These are phyloP conservation scores for Listronotus oregonensis DNA, from an alignment of 1,140 invertebrate genomes.

Conservation along the genomic window DNA sequence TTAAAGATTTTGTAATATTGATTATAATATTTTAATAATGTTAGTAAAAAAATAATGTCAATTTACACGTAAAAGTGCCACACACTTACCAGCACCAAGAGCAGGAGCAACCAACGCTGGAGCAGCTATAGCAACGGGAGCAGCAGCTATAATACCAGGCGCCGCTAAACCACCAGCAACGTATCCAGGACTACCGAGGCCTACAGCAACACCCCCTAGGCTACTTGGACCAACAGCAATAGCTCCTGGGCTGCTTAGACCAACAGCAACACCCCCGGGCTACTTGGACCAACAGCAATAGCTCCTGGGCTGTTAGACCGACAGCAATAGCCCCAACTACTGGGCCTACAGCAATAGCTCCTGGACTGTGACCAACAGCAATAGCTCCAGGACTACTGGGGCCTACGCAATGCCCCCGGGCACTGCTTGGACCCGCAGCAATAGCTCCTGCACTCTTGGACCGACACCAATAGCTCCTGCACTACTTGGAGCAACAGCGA, in stretches of 20 bases:
- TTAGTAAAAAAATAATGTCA: too few relatives aligned
- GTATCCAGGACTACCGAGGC: conserved; percentile 10
- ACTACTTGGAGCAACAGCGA: conserved; percentile 7
- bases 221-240: background rate
- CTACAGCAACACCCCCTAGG: conserved; percentile 12
- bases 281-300: background rate
- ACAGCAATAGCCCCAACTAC: conserved; percentile 3
- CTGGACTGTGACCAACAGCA: background rate
- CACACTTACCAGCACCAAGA: conserved; percentile 17
- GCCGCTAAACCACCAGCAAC: background rate
- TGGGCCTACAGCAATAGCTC: conserved; percentile 3
- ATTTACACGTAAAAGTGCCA: too few relatives aligned
- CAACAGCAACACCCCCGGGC: conserved; percentile 9
- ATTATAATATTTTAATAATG: too few relatives aligned
- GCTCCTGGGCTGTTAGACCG: conserved; percentile 2
- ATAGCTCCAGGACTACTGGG: background rate
- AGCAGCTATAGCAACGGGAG: background rate
- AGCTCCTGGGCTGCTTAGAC: background rate
- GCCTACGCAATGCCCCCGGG: background rate
- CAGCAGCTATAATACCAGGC: background rate
- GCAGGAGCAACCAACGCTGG: background rate
- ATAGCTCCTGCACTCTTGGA: conserved; percentile 5
- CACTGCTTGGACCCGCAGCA: background rate
- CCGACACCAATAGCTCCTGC: conserved; percentile 16
- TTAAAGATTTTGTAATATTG: too few relatives aligned